These are phyloP conservation scores for Bufo gargarizans DNA, from an alignment of 2,113 vertebrate genomes.

Conservation along the genomic window DNA sequence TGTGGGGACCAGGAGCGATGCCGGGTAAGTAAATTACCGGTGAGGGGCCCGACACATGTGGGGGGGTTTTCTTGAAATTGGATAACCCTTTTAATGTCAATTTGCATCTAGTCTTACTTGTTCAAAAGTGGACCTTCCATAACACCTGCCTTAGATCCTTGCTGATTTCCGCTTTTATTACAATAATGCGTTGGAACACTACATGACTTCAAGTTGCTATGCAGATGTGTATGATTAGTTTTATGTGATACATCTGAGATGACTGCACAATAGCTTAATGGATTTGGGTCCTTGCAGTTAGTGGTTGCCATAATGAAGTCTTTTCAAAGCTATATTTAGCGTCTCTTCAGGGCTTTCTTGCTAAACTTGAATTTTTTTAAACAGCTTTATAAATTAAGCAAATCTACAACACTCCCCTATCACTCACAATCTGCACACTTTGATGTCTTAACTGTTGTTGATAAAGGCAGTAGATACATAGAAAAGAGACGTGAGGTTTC, in stretches of 20 bases:
- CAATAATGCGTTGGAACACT: conserved; percentile 33
- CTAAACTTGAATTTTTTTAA: conserved; percentile 39
- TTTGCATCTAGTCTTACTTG: background rate
- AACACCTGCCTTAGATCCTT: background rate
- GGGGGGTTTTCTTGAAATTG: no score
- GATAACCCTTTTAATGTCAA: background rate
- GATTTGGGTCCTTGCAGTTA: conserved; percentile 6
- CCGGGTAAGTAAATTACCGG: no score
- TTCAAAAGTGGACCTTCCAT: background rate
- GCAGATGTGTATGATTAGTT: conserved; percentile 46
- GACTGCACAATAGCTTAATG: conserved; percentile 46
- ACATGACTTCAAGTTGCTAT: conserved; percentile 32
- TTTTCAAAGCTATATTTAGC: conserved; percentile 37
- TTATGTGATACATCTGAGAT: conserved; percentile 41
- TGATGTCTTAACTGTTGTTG: background rate
- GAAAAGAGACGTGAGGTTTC: background rate
- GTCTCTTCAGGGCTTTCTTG: conserved; percentile 21
- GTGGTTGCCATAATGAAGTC: conserved; percentile 27
- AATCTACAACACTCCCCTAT: background rate
- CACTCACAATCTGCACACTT: background rate
- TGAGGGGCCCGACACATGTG: no score
- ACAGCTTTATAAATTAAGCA: conserved; percentile 24
- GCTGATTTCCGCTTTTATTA: conserved; percentile 18
- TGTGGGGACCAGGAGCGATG: no score
- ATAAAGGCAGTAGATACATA: background rate